Percentiles rank a stretch among this genome's conserved stretches.
Evolutionary conservation across 1,140 invertebrate genomes (phyloP).

Genomic region (Drosophila repletoides): DNA sequence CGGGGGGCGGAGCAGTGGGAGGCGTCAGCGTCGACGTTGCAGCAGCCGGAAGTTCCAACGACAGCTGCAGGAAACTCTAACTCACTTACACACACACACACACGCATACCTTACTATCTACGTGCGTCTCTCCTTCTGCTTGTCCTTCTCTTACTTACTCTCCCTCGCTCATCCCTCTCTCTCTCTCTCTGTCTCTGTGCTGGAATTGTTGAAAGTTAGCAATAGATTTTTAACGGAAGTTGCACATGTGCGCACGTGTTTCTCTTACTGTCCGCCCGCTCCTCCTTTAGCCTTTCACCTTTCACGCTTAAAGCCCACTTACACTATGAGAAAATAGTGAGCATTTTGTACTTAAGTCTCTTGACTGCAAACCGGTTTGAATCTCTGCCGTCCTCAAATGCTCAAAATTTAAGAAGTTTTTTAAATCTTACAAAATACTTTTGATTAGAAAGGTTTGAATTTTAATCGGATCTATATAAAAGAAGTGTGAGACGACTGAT

Average conservation of each 20-base stretch:
- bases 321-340: no score
- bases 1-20: not conserved
- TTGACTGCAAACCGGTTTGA: no score
- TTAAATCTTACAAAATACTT: no score
- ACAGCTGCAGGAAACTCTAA: conserved; percentile 80
- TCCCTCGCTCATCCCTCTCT: not conserved
- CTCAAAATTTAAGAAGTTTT: no score
- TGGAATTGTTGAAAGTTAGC: conserved; percentile 79
- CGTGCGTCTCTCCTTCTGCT: conserved; percentile 16
- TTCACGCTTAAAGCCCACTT: not conserved
- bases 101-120: conserved; percentile 15
- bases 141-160: not conserved
- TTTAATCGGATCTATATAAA: no score
- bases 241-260: conserved; percentile 80
- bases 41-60: conserved; percentile 74
- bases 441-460: no score
- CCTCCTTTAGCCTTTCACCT: not conserved
- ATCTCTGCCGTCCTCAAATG: no score
- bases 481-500: no score
- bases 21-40: conserved; percentile 36
- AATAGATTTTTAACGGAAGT: conserved; percentile 80
- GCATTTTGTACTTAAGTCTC: no score
- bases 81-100: conserved; percentile 73
- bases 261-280: conserved; percentile 22
- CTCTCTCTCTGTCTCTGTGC: conserved; percentile 15